Evolutionary conservation across 2,888 invertebrate species (phyloP), one percentile per base, ranked within the genome.

Genomic region (Allygus modestus): DNA sequence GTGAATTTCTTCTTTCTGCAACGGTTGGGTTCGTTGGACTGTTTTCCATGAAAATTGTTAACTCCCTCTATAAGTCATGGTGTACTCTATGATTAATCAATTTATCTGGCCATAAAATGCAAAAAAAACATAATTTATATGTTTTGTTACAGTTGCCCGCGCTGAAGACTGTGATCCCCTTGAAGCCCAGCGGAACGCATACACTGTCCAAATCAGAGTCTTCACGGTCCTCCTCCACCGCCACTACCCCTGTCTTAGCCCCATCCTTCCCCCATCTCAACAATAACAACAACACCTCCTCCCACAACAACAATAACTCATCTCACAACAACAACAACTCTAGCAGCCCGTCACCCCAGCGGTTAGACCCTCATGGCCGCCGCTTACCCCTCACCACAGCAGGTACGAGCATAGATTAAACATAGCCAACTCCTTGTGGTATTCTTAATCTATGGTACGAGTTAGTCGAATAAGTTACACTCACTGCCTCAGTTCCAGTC

Each of bases 381-480:
- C 89, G 92, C 81, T 90, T 92, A 73, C 92, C 92, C 0, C 91
- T 94, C 87, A 92, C 93, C 5, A 92, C 94, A 37, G 91, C 92
- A 88, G 94, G 94, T 93, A 88, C 89, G 89, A n/a, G n/a, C n/a
- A n/a, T n/a, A n/a, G n/a, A n/a, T 86, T 43, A 17, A n/a, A n/a
- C n/a, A n/a, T n/a, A 33, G 20, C 17, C n/a, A 20, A 20, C 58
- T 58, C n/a, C 5, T 11, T 20, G 7, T 17, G n/a, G n/a, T 20
- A n/a, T n/a, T n/a, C n/a, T n/a, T n/a, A n/a, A n/a, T n/a, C n/a
- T n/a, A n/a, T n/a, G n/a, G n/a, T n/a, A 7, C n/a, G n/a, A 23
- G n/a, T 58, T 58, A 58, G 17, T n/a, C n/a, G n/a, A n/a, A n/a
- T n/a, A n/a, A n/a, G n/a, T n/a, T n/a, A n/a, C n/a, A n/a, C n/a